These are phyloP conservation scores for Acanthosepion pharaonis DNA, from an alignment of 2,888 invertebrate genomes.

Conservation along the genomic window DNA sequence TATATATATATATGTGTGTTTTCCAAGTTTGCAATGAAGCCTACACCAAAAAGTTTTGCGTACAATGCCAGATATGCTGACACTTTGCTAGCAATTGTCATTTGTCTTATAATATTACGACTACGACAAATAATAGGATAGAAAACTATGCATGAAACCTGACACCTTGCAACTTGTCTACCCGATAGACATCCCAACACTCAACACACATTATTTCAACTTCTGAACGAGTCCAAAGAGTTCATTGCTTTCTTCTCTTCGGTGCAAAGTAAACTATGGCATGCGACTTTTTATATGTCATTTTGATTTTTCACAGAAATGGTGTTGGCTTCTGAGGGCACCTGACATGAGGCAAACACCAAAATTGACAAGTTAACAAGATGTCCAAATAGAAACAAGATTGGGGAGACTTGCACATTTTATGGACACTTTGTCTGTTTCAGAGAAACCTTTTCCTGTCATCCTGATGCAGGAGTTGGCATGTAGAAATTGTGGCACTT, in stretches of 20 bases:
- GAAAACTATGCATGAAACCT: not conserved
- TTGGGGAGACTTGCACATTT: not conserved
- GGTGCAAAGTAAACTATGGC: not conserved
- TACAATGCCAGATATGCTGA: not conserved
- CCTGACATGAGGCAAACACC: not conserved
- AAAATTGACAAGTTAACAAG: not conserved
- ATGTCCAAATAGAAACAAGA: not conserved
- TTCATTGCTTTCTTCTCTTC: not conserved
- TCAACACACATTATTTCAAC: constrained; percentile 1
- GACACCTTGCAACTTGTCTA: not conserved
- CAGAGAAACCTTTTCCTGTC: not conserved
- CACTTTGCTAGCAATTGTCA: not conserved
- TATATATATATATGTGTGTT: not conserved
- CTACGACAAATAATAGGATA: not conserved
- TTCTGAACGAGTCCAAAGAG: not conserved
- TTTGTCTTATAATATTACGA: not conserved
- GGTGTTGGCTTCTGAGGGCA: not conserved
- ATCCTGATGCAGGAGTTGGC: not conserved
- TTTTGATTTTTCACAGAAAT: constrained; percentile 33
- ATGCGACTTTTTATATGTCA: constrained; percentile 10
- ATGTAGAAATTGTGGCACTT: not conserved
- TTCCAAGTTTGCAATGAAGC: not conserved
- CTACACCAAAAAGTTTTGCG: not conserved
- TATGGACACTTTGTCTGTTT: not conserved
- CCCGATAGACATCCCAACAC: not conserved